Conservation (phyloP, 2,113 vertebrate genomes). For the Acrocephalus arundinaceus region DNA sequence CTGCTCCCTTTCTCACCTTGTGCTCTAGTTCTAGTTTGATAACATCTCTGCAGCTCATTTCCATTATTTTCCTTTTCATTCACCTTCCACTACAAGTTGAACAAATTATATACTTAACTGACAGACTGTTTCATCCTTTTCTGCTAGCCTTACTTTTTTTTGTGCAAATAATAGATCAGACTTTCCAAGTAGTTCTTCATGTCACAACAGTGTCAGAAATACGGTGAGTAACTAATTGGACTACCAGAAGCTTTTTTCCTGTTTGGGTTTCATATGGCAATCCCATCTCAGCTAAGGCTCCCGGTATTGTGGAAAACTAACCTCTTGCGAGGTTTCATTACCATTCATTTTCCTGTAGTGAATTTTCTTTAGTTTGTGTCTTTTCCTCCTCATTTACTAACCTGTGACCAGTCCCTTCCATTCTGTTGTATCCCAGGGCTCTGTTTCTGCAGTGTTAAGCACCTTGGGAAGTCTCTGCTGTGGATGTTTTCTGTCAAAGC, state of each 20-base stretch:
- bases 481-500: neutral
- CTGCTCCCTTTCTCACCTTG: neutral
- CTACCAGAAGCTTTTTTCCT: neutral
- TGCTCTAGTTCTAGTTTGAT: neutral
- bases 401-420: neutral
- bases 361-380: neutral
- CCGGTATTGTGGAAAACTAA: neutral
- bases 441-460: neutral
- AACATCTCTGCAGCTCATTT: neutral
- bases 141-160: neutral
- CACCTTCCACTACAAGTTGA: neutral
- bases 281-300: neutral
- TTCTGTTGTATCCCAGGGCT: neutral
- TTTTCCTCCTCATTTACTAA: neutral
- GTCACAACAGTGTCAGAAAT: neutral
- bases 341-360: neutral
- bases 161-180: neutral
- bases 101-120: neutral
- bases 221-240: neutral
- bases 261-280: neutral
- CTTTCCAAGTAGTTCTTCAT: neutral
- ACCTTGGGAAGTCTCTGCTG: neutral
- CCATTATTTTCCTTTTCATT: neutral
- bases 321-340: neutral
- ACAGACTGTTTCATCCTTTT: neutral